Evolutionary conservation across 92 coral and sea anemone genomes (phyloP).

Genomic region (Virgularia gustaviana): DNA sequence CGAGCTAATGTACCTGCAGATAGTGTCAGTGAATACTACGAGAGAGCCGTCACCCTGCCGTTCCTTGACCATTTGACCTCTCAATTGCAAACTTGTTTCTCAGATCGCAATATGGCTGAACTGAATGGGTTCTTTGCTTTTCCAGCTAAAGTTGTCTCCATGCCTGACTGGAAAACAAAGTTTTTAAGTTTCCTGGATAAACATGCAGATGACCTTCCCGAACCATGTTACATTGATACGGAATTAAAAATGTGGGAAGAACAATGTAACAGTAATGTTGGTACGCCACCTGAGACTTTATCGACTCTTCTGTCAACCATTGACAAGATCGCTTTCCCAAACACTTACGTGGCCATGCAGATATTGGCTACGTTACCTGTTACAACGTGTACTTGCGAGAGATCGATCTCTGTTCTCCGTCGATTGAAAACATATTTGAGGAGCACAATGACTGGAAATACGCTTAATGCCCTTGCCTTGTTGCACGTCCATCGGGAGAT

Average conservation of each 20-base stretch:
- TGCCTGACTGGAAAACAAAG: neutral
- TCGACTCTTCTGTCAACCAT: neutral
- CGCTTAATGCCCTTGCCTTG: neutral
- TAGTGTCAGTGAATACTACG: neutral
- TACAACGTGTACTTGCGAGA: neutral
- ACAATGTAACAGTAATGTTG: neutral
- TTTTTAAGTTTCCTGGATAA: neutral
- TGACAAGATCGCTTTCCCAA: neutral
- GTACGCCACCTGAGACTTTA: neutral
- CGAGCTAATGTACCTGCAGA: neutral
- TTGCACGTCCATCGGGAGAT: slow-evolving; percentile 4
- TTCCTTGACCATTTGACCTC: neutral
- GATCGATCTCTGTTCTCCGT: neutral
- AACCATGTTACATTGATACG: neutral
- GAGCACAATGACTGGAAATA: neutral
- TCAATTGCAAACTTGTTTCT: neutral
- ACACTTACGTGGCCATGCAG: neutral
- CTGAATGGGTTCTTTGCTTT: neutral
- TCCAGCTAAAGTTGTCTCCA: no score
- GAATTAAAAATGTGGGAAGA: slow-evolving; percentile 1
- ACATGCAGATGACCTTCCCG: neutral
- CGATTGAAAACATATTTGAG: slow-evolving; percentile 8
- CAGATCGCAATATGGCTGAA: neutral
- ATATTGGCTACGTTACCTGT: neutral
- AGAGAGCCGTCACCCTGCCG: neutral